phyloP scores from a whole-genome alignment of 2,797 vertebrate species.

The Sebastes vulpes region DNA sequence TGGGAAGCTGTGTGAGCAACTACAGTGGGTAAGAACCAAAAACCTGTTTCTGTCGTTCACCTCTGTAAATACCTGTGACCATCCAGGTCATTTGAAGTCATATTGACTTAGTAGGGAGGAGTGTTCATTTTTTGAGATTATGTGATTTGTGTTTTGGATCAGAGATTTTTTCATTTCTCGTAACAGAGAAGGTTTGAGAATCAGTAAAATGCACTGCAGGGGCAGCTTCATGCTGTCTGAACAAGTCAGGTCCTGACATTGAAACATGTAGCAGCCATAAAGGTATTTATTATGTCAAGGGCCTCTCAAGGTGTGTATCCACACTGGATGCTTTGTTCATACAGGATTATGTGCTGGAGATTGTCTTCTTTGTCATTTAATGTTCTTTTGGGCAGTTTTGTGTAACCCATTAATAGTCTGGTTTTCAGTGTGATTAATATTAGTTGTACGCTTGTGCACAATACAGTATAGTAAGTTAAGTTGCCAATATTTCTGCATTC shows the following conservation, averaged over 20 bases:
- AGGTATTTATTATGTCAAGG: constrained; percentile 74
- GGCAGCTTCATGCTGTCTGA: constrained; percentile 48
- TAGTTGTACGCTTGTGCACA: not conserved
- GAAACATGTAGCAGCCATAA: constrained; percentile 58
- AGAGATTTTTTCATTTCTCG: not conserved
- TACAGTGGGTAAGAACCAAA: constrained; percentile 90
- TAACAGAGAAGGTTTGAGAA: constrained; percentile 21
- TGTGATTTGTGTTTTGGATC: constrained; percentile 8
- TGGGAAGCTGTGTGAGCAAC: constrained; percentile 96
- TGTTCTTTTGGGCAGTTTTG: constrained; percentile 8
- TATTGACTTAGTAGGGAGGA: constrained; percentile 63
- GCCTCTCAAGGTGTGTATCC: constrained; percentile 37
- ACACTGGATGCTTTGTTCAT: not conserved
- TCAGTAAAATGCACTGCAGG: constrained; percentile 23
- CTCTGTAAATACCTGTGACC: constrained; percentile 49
- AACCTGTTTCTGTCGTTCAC: constrained; percentile 22
- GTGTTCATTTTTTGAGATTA: constrained; percentile 39
- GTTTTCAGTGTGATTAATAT: not conserved
- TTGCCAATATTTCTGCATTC: not conserved
- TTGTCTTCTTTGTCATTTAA: not conserved
- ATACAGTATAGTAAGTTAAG: not conserved
- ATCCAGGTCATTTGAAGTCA: constrained; percentile 30
- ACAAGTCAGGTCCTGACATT: constrained; percentile 83
- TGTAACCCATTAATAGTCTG: not conserved
- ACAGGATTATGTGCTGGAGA: not conserved